These are phyloP conservation scores for Nephrotoma guestfalica DNA, from an alignment of 2,888 invertebrate species.

Conservation along the genomic window DNA sequence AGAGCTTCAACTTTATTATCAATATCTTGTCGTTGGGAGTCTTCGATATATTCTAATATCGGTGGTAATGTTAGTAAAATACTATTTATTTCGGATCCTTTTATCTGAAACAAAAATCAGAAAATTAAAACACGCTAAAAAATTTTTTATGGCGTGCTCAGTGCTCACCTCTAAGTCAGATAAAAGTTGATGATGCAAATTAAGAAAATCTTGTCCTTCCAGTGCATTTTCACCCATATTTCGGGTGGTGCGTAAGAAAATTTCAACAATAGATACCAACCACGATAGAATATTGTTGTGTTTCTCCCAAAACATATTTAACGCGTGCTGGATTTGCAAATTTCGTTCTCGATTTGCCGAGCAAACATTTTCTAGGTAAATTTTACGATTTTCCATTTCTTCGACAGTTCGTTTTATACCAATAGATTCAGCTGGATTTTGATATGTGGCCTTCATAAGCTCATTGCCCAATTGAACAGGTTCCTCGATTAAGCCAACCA, in stretches of 20 bases:
- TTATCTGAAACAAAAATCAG: conserved; percentile 34
- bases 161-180: conserved; percentile 49
- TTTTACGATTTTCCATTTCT: conserved; percentile 58
- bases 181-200: conserved; percentile 55
- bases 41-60: conserved; percentile 46
- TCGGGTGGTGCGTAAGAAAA: conserved; percentile 54
- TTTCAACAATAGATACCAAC: conserved; percentile 56
- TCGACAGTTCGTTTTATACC: conserved; percentile 51
- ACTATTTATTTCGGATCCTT: conserved; percentile 51
- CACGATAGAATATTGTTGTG: conserved; percentile 58
- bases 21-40: conserved; percentile 45
- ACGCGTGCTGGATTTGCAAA: conserved; percentile 49
- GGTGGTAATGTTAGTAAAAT: conserved; percentile 46
- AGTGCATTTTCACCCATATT: conserved; percentile 56
- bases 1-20: conserved; percentile 46
- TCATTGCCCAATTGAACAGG: conserved; percentile 58
- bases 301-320: conserved; percentile 50
- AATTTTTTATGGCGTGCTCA: not conserved
- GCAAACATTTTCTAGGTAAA: conserved; percentile 46
- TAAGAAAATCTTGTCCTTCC: conserved; percentile 55
- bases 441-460: conserved; percentile 51
- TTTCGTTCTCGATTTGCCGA: conserved; percentile 54
- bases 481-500: conserved; percentile 49
- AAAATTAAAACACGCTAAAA: not conserved
- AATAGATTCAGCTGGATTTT: conserved; percentile 46